Evolutionary conservation across 2,113 vertebrate genomes (phyloP), one percentile per base, ranked within the genome.

Genomic region (Hystrix brachyura): DNA sequence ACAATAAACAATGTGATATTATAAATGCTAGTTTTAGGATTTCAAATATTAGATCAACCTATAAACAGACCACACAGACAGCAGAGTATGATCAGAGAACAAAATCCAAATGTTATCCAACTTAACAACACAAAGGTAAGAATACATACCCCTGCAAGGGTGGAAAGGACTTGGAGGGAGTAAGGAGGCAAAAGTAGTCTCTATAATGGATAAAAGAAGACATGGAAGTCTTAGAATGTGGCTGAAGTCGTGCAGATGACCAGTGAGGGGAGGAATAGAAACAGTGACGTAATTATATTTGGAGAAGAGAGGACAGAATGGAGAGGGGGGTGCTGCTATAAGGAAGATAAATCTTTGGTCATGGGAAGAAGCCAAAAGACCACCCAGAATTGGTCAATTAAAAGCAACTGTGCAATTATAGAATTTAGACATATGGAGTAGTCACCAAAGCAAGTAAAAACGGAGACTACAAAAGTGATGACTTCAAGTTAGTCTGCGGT

Each of bases 281-380:
- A 27, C 0, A 10, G 27, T 65, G 64, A 55, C 18, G 55, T 60
- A 19, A 48, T n/a, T 62, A 5, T 25, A n/a, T 60, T 14, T 91
- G 64, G 27, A 78, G 67, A 53, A 59, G 21, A 62, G 8, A 32
- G 43, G 21, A 10, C 0, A 48, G 27, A 53, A 87, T 59, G 3
- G 21, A 23, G 18, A 1, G n/a, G 9, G 9, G 1, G 38, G 1
- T 14, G 21, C 5, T 15, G 0, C 43, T n/a, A 19, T 32, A 25
- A 84, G 46, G 60, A 65, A 91, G 43, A 7, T 18, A 21, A 48
- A 48, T 17, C 12, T 74, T 53, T 80, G 38, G 27, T 38, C 57
- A 25, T 18, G 27, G 67, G 27, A 95, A 34, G 38, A 95, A 79
- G 86, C 82, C 29, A 60, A 60, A 91, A 46, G 48, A 87, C 34